A percentile compares a stretch with the other conserved stretches of the same genome.
Conservation (phyloP, 2,113 vertebrate genomes). For the Seriola rivoliana region DNA sequence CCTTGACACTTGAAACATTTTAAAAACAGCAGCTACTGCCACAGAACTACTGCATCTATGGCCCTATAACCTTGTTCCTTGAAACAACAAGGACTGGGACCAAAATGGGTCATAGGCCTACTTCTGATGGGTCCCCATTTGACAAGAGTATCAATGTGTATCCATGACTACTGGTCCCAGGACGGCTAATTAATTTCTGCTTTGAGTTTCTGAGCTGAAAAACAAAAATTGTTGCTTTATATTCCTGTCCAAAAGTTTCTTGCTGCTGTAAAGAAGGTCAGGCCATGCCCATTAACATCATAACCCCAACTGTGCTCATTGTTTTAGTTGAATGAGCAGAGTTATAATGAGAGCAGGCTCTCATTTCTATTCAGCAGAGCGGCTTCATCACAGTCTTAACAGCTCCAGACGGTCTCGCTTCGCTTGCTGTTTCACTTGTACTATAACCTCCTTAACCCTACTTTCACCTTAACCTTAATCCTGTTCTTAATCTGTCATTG, state of each 20-base stretch:
- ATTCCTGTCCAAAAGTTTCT: conserved; percentile 36
- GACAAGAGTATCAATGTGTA: conserved; percentile 38
- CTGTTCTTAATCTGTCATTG: conserved; percentile 65
- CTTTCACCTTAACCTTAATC: conserved; percentile 57
- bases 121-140: conserved; percentile 31
- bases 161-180: conserved; percentile 51
- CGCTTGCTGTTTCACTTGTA: conserved; percentile 27
- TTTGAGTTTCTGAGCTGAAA: conserved; percentile 33
- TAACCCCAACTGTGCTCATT: conserved; percentile 6
- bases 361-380: conserved; percentile 48
- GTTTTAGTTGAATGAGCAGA: conserved; percentile 32
- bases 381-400: conserved; percentile 23
- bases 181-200: conserved; percentile 42
- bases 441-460: conserved; percentile 47
- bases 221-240: conserved; percentile 27
- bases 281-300: conserved; percentile 32
- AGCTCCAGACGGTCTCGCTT: conserved; percentile 33
- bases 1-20: neutral
- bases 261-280: conserved; percentile 40
- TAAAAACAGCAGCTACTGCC: neutral
- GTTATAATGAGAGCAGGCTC: conserved; percentile 30
- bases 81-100: conserved; percentile 44
- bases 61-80: conserved; percentile 16
- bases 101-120: conserved; percentile 50
- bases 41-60: neutral